These are phyloP conservation scores for Chymomyza caudatula DNA, from an alignment of 2,888 invertebrate species.

Conservation along the genomic window DNA sequence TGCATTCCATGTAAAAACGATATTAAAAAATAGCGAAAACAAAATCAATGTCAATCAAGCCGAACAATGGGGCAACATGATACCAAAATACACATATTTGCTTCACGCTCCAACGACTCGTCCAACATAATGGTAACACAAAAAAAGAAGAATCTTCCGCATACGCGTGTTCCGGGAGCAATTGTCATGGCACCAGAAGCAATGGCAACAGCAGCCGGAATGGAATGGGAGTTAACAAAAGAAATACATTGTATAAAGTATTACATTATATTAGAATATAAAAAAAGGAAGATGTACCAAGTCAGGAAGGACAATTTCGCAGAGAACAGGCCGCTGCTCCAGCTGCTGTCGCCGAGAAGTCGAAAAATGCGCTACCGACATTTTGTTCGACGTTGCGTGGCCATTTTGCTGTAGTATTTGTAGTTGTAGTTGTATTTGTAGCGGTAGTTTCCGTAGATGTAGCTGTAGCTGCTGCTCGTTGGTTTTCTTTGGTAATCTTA, in stretches of 20 bases:
- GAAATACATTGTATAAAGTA: constrained; percentile 20
- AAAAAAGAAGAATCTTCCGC: constrained; percentile 10
- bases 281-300: background rate
- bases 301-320: background rate
- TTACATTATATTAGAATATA: background rate
- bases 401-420: background rate
- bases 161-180: constrained; percentile 33
- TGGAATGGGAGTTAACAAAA: constrained; percentile 26
- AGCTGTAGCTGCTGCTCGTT: constrained; percentile 10
- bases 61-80: background rate
- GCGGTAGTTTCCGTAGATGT: background rate
- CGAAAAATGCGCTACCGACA: background rate
- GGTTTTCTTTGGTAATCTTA: background rate
- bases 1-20: background rate
- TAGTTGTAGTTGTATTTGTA: too few species aligned
- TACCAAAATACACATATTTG: constrained; percentile 16
- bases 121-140: constrained; percentile 2
- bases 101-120: constrained; percentile 29
- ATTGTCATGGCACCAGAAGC: constrained; percentile 9
- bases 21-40: background rate
- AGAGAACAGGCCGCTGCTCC: background rate
- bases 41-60: constrained; percentile 50
- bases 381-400: background rate
- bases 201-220: constrained; percentile 5
- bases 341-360: background rate